Percentiles rank a stretch among this genome's conserved stretches.
These are phyloP conservation scores for Phortica variegata DNA, from an alignment of 1,140 invertebrate genomes.

Conservation along the genomic window DNA sequence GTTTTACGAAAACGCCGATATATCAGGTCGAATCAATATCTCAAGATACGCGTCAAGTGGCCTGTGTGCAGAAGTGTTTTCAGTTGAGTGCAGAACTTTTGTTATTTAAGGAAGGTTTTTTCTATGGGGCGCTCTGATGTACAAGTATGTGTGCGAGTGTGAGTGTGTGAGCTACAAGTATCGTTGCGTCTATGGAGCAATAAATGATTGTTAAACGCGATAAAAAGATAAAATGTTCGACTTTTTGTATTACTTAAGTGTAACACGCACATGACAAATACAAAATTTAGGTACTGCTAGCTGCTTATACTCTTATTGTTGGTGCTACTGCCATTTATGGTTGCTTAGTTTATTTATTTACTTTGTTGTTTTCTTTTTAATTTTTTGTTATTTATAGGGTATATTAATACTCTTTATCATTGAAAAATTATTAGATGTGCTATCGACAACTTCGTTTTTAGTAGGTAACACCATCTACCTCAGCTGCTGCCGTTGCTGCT, in stretches of 20 bases:
- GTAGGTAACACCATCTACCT: conserved; percentile 9
- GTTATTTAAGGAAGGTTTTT: not conserved
- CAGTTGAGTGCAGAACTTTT: not conserved
- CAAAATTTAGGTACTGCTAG: conserved; percentile 40
- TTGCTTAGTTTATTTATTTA: conserved; percentile 19
- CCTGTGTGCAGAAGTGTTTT: conserved; percentile 10
- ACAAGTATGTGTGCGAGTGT: no score
- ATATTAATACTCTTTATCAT: conserved; percentile 57
- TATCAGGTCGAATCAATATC: no score
- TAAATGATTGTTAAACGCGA: conserved; percentile 54
- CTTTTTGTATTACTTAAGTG: conserved; percentile 37
- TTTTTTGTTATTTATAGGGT: conserved; percentile 53
- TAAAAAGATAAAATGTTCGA: conserved; percentile 55
- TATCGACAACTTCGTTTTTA: no score
- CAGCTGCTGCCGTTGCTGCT: conserved; percentile 29
- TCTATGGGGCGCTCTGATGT: not conserved
- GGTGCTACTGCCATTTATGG: not conserved
- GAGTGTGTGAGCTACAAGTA: conserved; percentile 11
- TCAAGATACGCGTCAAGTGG: no score
- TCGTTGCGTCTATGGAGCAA: conserved; percentile 41
- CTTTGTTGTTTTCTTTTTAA: conserved; percentile 45
- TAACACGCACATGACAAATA: conserved; percentile 31
- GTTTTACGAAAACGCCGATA: no score
- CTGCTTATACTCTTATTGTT: conserved; percentile 41
- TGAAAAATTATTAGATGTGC: conserved; percentile 34